A percentile compares a stretch with the other conserved stretches of the same genome.
Evolutionary conservation across 1,140 invertebrate species (phyloP).

Genomic region (Conopomorpha cramerella): DNA sequence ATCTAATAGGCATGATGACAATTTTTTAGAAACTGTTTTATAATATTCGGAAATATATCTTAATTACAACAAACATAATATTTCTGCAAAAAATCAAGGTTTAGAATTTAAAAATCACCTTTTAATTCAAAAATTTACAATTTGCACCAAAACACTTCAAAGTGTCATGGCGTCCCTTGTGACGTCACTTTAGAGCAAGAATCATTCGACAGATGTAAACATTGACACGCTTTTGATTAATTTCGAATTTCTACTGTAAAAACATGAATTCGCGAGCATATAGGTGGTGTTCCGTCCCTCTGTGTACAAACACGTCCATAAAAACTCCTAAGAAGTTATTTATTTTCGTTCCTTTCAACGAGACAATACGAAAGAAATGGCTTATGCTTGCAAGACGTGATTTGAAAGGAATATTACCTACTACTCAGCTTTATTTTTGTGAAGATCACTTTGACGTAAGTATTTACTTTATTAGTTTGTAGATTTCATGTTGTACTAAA

Average conservation of each 20-base stretch:
- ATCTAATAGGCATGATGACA: too few species aligned
- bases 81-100: too few species aligned
- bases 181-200: background rate
- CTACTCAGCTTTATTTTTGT: background rate
- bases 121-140: background rate
- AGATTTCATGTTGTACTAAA: background rate
- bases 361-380: slow-evolving; percentile 9
- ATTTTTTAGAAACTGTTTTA: too few species aligned
- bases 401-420: background rate
- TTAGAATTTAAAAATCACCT: too few species aligned
- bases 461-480: background rate
- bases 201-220: background rate
- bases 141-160: background rate
- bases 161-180: background rate
- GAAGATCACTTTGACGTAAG: slow-evolving; percentile 1
- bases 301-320: slow-evolving; percentile 9
- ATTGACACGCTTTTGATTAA: background rate
- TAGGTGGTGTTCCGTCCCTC: slow-evolving; percentile 10
- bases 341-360: background rate
- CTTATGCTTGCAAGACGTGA: slow-evolving; percentile 4
- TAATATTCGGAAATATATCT: too few species aligned
- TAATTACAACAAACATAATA: too few species aligned
- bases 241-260: too few species aligned
- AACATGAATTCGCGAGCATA: slow-evolving; percentile 9
- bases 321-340: slow-evolving; percentile 7